Percentiles rank a stretch among this genome's conserved stretches.
phyloP scores from a whole-genome alignment of 2,113 vertebrate genomes.

The Merops nubicus region DNA sequence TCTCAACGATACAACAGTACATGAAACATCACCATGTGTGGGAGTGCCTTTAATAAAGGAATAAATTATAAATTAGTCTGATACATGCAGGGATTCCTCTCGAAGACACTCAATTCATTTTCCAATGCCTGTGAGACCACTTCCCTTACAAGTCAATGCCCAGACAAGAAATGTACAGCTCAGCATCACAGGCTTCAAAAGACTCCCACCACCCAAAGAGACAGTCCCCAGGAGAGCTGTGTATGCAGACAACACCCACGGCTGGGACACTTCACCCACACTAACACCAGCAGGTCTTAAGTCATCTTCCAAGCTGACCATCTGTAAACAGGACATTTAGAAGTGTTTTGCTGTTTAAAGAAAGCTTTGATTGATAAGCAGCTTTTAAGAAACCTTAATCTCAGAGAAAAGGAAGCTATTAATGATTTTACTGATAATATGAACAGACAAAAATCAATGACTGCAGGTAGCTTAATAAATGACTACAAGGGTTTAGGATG shows the following conservation, averaged over 20 bases:
- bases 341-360: background rate
- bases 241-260: background rate
- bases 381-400: background rate
- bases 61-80: background rate
- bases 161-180: background rate
- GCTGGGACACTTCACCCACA: background rate
- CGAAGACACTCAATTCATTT: background rate
- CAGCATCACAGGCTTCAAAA: background rate
- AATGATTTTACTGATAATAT: background rate
- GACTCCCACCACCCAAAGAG: background rate
- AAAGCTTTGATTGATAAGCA: background rate
- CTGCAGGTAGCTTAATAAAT: background rate
- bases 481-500: background rate
- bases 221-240: background rate
- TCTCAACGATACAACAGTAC: background rate
- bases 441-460: background rate
- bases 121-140: background rate
- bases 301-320: background rate
- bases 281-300: background rate
- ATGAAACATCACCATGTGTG: background rate
- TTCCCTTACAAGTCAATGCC: background rate
- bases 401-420: background rate
- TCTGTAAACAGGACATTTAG: background rate
- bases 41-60: background rate
- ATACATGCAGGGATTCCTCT: background rate